Evolutionary conservation across 2,113 vertebrate species (phyloP).

Genomic region (Stigmatopora nigra): DNA sequence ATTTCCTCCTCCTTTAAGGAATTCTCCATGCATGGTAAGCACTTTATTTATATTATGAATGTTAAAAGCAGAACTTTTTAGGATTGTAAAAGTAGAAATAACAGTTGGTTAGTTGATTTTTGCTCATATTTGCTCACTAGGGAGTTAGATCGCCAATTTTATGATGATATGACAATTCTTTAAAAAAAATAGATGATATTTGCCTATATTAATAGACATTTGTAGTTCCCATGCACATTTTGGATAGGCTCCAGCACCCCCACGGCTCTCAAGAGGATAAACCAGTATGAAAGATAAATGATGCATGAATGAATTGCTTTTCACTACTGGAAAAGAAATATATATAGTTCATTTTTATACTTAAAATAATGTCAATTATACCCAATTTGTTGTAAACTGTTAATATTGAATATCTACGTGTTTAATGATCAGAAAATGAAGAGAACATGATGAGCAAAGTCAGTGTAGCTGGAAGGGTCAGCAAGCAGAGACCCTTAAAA

Average conservation of each 20-base stretch:
- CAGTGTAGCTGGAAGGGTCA: neutral
- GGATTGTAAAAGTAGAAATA: neutral
- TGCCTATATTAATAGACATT: too few relatives aligned
- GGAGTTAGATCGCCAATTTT: too few relatives aligned
- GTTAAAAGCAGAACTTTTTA: neutral
- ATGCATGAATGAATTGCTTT: too few relatives aligned
- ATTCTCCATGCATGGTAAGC: constrained; percentile 87
- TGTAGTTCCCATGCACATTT: neutral
- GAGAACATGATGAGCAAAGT: neutral
- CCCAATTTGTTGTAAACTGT: too few relatives aligned
- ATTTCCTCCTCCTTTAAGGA: constrained; percentile 86
- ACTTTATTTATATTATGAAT: neutral
- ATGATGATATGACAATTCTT: too few relatives aligned
- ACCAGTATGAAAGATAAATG: too few relatives aligned
- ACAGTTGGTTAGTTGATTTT: neutral
- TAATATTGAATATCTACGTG: too few relatives aligned
- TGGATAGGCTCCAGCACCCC: neutral
- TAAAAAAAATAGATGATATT: too few relatives aligned
- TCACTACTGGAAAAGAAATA: too few relatives aligned
- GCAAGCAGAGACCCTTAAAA: neutral
- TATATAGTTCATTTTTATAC: too few relatives aligned
- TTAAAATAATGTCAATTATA: too few relatives aligned
- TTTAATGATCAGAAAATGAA: neutral
- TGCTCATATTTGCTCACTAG: too few relatives aligned
- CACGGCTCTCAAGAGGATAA: neutral